These are phyloP conservation scores for Alligator mississippiensis DNA, from an alignment of 2,113 vertebrate genomes.

Conservation along the genomic window DNA sequence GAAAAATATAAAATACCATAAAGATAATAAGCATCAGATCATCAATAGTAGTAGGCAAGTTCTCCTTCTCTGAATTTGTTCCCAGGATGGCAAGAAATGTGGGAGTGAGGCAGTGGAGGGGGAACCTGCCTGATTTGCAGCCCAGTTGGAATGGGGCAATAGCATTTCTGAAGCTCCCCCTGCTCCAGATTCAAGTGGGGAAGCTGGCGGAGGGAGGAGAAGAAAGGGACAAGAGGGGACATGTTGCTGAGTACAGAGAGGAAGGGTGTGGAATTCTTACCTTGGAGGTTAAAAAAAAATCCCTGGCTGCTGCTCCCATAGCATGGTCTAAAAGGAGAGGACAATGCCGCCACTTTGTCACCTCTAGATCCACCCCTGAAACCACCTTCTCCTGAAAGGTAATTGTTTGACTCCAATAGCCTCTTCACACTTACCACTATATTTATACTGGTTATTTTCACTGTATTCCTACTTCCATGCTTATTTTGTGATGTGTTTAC, in stretches of 20 bases:
- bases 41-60: no score
- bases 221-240: no score
- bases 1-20: background rate
- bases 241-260: background rate
- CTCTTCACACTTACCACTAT: background rate
- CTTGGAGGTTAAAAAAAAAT: background rate
- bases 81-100: no score
- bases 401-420: background rate
- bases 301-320: background rate
- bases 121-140: no score
- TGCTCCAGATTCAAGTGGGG: background rate
- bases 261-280: background rate
- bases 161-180: no score
- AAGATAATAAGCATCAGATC: background rate
- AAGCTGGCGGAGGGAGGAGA: no score
- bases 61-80: no score
- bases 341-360: no score
- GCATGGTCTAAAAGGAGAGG: background rate
- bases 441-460: background rate
- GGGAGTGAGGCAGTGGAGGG: no score
- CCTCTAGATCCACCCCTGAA: no score
- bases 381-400: background rate
- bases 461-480: background rate
- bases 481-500: background rate
- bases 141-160: no score